Evolutionary conservation across 2,113 vertebrate species (phyloP).

Genomic region (Terrapene triunguis): DNA sequence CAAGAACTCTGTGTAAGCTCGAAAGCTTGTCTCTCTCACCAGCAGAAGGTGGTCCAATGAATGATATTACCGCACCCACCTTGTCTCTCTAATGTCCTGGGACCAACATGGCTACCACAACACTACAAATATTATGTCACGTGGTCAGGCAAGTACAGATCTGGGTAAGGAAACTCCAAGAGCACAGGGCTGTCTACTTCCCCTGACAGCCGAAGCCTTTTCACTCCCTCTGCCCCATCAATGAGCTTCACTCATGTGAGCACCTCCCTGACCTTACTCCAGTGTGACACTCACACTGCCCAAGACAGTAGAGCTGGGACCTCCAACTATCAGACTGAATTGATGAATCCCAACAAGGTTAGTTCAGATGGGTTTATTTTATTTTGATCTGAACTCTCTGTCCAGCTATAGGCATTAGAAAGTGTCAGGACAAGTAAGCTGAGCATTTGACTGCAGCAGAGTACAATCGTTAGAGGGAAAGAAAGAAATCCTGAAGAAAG

Average conservation of each 20-base stretch:
- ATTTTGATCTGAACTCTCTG: background rate
- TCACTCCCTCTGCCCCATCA: background rate
- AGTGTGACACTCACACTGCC: background rate
- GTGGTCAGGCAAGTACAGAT: background rate
- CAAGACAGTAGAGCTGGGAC: background rate
- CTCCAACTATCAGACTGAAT: background rate
- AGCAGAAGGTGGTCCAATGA: background rate
- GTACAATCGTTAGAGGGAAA: background rate
- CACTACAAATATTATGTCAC: background rate
- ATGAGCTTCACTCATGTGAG: background rate
- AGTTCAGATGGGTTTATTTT: background rate
- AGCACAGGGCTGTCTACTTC: background rate
- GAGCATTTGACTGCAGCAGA: background rate
- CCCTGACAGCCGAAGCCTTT: background rate
- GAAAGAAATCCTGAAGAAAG: background rate
- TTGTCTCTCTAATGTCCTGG: background rate
- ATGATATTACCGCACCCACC: background rate
- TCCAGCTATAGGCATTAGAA: background rate
- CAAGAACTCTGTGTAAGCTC: background rate
- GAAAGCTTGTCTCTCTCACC: background rate
- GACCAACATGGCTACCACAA: background rate
- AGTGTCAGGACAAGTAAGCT: background rate
- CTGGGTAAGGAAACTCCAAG: background rate
- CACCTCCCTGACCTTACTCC: background rate
- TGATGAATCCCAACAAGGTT: background rate